phyloP scores from a whole-genome alignment of 2,797 vertebrate genomes.

The Sciurus carolinensis region DNA sequence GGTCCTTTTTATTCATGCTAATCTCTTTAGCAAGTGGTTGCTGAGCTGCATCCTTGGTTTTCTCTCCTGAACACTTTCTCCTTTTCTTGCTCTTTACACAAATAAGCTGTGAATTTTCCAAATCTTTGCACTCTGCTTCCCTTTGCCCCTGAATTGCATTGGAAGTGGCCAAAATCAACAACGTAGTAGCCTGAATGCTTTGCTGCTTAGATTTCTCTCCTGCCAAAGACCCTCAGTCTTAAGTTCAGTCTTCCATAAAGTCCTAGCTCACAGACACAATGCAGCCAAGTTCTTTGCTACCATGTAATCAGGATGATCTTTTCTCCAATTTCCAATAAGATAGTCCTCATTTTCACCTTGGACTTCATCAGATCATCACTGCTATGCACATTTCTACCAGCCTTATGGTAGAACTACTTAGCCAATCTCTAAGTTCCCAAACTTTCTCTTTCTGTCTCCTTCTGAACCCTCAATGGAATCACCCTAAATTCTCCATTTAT shows the following conservation, averaged over 20 bases:
- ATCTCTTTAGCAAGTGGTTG: not conserved
- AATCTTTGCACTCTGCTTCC: not conserved
- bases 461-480: not conserved
- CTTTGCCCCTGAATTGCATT: not conserved
- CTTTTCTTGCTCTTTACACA: not conserved
- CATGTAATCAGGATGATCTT: not conserved
- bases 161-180: not conserved
- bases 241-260: not conserved
- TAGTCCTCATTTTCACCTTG: not conserved
- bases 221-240: not conserved
- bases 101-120: not conserved
- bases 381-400: not conserved
- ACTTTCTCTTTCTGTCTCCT: not conserved
- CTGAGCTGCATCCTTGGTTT: not conserved
- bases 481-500: not conserved
- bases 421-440: not conserved
- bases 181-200: not conserved
- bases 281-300: not conserved
- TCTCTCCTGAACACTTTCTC: not conserved
- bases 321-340: not conserved
- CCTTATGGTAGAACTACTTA: not conserved
- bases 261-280: not conserved
- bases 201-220: not conserved
- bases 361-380: not conserved
- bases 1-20: not conserved